phyloP scores from a whole-genome alignment of 2,888 invertebrate genomes.

The Platerodrilus igneus region DNA sequence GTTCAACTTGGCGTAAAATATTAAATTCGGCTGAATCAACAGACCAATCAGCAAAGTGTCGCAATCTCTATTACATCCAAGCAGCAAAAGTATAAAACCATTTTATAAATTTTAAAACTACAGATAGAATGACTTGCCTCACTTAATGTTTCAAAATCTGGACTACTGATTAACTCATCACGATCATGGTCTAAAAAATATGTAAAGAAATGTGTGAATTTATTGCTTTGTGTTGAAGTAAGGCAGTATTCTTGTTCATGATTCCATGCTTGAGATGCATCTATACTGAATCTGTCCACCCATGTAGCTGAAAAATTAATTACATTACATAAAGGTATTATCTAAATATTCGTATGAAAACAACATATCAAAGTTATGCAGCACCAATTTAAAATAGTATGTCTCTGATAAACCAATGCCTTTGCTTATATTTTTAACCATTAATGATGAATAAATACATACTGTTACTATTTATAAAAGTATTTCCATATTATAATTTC shows the following conservation, averaged over 20 bases:
- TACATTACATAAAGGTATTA: too few species aligned
- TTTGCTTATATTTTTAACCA: too few species aligned
- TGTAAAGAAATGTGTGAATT: conserved; percentile 67
- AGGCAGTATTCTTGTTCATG: conserved; percentile 56
- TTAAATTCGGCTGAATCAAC: conserved; percentile 68
- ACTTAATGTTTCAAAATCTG: conserved; percentile 65
- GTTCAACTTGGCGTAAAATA: conserved; percentile 66
- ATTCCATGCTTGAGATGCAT: conserved; percentile 52
- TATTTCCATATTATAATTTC: too few species aligned
- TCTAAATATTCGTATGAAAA: too few species aligned
- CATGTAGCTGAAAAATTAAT: conserved; percentile 63
- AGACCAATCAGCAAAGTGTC: conserved; percentile 75
- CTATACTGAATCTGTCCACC: conserved; percentile 69
- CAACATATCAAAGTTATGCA: too few species aligned
- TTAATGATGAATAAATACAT: too few species aligned
- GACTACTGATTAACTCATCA: conserved; percentile 66
- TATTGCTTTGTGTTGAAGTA: conserved; percentile 62
- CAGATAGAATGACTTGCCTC: conserved; percentile 49
- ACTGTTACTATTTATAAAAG: too few species aligned
- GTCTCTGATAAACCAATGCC: too few species aligned
- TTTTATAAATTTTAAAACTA: conserved; percentile 7
- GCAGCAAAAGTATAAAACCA: conserved; percentile 37
- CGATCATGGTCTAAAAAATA: conserved; percentile 66
- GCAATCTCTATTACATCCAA: conserved; percentile 52
- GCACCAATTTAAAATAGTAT: too few species aligned